Base-by-base conservation (phyloP, 1,140 invertebrate genomes). In the Drosophila ercepeae region DNA sequence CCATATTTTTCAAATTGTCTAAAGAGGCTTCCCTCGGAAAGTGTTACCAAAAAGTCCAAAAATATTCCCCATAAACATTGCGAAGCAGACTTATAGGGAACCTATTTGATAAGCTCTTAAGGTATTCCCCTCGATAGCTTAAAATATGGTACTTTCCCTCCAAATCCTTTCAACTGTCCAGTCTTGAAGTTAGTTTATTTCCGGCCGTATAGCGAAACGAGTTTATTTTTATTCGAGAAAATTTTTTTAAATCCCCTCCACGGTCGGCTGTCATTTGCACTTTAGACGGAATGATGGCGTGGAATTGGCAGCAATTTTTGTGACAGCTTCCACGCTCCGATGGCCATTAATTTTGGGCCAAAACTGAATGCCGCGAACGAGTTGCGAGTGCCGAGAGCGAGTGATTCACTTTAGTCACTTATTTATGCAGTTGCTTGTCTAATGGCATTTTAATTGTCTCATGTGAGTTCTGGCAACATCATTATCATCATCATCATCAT, bases 391-490 rank as follows among this genome's bases (percentile, higher is more conserved):
- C 42, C 44, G 52, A 29, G 21, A 60, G 39, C 39, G 41, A 55
- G 60, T 21, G 57, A 45, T 29, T 64, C 60, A 58, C 44, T 48
- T 59, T 42, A 60, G 44, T 63, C 60, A 59, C 67, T 82, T 50
- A 58, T 59, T 64, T 69, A 55, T 83, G 61, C 63, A 70, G 65
- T 71, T 65, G 71, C 52, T 25, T 74, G 79, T 82, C 76, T 78
- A 82, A 82, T 82, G 78, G 67, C 78, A 72, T 82, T 82, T 82
- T 82, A 82, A 82, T 82, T 82, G 78, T 82, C 79, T 60, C 67
- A 27, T 71, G 68, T 41, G 65, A 60, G 54, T 39, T 68, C 25
- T 32, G 13, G 18, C 46, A 18, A 27, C 14, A 2, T 27, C 58
- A 61, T 25, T 6, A 6, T 9, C 25, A 13, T 36, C 44, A 44